Conservation (phyloP, 64 coral and sea anemone species). For the Montipora cactus region DNA sequence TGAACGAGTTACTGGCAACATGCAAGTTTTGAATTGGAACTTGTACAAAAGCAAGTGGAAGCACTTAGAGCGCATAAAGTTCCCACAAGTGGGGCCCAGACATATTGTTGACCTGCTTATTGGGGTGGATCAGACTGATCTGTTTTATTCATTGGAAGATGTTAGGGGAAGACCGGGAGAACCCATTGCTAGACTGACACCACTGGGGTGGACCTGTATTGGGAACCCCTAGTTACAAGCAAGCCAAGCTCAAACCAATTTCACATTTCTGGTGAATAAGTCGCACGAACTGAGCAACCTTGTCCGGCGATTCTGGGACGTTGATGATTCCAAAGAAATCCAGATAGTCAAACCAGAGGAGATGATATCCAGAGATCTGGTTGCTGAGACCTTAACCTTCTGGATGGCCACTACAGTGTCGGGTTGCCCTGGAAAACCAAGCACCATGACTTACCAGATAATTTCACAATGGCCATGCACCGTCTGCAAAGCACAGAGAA, state of each 20-base stretch:
- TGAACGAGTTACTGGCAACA: slow-evolving; percentile 57
- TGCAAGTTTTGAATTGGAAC: slow-evolving; percentile 68
- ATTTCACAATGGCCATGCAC: slow-evolving; percentile 63
- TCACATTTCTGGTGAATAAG: slow-evolving; percentile 50
- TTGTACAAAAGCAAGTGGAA: slow-evolving; percentile 53
- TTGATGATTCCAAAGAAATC: slow-evolving; percentile 54
- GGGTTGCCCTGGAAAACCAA: slow-evolving; percentile 59
- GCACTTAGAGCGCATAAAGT: slow-evolving; percentile 42
- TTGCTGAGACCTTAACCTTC: slow-evolving; percentile 15
- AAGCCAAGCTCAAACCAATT: slow-evolving; percentile 20
- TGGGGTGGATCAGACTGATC: slow-evolving; percentile 64
- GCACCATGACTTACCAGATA: slow-evolving; percentile 43
- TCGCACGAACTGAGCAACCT: slow-evolving; percentile 36
- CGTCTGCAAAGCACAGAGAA: slow-evolving; percentile 63
- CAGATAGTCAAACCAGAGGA: slow-evolving; percentile 57
- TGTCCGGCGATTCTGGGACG: slow-evolving; percentile 70
- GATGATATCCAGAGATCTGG: slow-evolving; percentile 26
- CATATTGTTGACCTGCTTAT: slow-evolving; percentile 68
- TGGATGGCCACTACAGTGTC: slow-evolving; percentile 48
- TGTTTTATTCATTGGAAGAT: slow-evolving; percentile 42
- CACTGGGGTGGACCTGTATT: slow-evolving; percentile 81
- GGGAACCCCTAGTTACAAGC: slow-evolving; percentile 14
- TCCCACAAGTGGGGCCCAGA: slow-evolving; percentile 35
- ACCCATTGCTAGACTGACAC: slow-evolving; percentile 77
- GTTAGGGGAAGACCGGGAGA: slow-evolving; percentile 20